Percentiles rank a stretch among this genome's conserved stretches.
These are phyloP conservation scores for Xyrauchen texanus DNA, from an alignment of 2,113 vertebrate genomes.

Conservation along the genomic window DNA sequence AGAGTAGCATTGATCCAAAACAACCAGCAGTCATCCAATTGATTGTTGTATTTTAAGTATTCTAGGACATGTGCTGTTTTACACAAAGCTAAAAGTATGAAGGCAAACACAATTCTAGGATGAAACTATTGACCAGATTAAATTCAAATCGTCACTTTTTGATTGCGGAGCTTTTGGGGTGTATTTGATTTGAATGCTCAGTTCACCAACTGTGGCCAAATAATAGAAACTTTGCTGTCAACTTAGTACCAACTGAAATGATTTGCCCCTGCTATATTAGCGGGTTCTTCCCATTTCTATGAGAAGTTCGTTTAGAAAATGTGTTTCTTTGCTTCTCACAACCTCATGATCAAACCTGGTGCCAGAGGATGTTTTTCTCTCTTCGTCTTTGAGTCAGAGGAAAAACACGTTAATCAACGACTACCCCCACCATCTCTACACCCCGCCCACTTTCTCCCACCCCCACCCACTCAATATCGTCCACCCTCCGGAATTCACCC, in stretches of 20 bases:
- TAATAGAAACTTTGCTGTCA: no score
- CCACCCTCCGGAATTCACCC: conserved; percentile 74
- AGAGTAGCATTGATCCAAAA: neutral
- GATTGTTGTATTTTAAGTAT: no score
- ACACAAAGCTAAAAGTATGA: no score
- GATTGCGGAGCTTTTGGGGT: no score
- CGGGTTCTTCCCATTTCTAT: neutral
- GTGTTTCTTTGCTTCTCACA: neutral
- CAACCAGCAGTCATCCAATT: neutral
- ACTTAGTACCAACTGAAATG: neutral
- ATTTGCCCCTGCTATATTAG: neutral
- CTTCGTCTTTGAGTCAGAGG: conserved; percentile 47
- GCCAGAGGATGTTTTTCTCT: conserved; percentile 11
- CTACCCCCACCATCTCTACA: conserved; percentile 68
- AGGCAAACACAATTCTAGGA: neutral
- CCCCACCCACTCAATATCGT: conserved; percentile 46
- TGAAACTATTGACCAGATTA: neutral
- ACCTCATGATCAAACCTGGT: neutral
- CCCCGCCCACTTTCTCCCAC: conserved; percentile 7
- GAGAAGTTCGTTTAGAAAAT: neutral
- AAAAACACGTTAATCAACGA: conserved; percentile 76
- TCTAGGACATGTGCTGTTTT: no score
- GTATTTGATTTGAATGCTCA: neutral
- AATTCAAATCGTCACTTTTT: no score
- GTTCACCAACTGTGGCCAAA: neutral